Evolutionary conservation across 2,888 invertebrate genomes (phyloP), one percentile per base, ranked within the genome.

Genomic region (Caenorhabditis wallacei): DNA sequence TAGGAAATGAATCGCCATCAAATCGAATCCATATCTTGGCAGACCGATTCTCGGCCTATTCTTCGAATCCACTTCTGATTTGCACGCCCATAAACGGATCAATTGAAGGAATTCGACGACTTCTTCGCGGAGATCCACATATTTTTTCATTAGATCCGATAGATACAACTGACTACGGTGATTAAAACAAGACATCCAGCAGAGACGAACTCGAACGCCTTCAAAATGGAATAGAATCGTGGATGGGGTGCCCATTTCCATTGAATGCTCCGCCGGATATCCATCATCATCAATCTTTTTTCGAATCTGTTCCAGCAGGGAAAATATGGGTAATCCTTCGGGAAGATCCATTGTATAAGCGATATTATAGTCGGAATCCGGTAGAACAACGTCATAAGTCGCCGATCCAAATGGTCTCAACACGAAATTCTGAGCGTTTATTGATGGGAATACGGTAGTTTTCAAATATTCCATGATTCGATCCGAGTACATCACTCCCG

Each of bases 1-100:
- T 59, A 94, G 91, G 87, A 92, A 94, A 88, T 93, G 93, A 8
- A 94, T 91, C 0, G 93, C 92, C 93, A 94, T 92, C 48, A 94
- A 82, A 35, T 92, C 90, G 87, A 93, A 93, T 37, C 93, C 92
- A 85, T 93, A 93, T 0, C 93, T 90, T 1, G 94, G 94, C 53
- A 94, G 90, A 16, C 93, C 93, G 8, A 94, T 94, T 61, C 91
- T 90, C 20, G 92, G 91, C 82, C 93, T 93, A 43, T 92, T 89
- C 86, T 94, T 94, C 43, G 94, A 76, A 22, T 72, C 70, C 1
- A 85, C 57, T 0, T 72, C 80, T 5, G 68, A 64, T 35, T 22
- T 48, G 30, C 92, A 92, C 0, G 93, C 93, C 93, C 93, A 93
- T 70, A 92, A 88, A 26, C 92, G 86, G 40, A 93, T 88, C 16